A percentile compares a stretch with the other conserved stretches of the same genome.
Evolutionary conservation across 1,140 invertebrate species (phyloP).

Genomic region (Drosophila cardini): DNA sequence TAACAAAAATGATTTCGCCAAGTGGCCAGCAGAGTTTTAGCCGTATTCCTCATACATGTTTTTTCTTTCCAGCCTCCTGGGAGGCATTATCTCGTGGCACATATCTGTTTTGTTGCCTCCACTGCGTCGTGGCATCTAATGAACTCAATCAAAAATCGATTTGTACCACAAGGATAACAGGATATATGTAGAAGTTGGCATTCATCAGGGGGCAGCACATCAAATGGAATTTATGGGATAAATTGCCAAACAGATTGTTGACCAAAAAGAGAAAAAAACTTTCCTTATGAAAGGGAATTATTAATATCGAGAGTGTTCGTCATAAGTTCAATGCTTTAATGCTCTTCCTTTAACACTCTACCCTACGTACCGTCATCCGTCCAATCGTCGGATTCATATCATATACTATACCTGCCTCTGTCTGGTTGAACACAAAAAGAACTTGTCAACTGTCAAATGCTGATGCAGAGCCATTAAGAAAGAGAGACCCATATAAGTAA

Average conservation of each 20-base stretch:
- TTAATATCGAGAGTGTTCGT: slow-evolving; percentile 58
- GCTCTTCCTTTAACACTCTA: neutral
- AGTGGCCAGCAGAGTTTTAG: slow-evolving; percentile 33
- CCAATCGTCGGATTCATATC: slow-evolving; percentile 12
- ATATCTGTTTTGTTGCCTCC: slow-evolving; percentile 51
- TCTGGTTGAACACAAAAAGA: slow-evolving; percentile 59
- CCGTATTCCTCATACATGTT: too few species aligned
- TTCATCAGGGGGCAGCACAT: slow-evolving; percentile 43
- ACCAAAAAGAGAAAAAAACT: slow-evolving; percentile 10
- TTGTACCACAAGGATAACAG: slow-evolving; percentile 64
- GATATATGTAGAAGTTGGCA: slow-evolving; percentile 7
- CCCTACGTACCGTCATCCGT: neutral
- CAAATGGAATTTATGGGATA: slow-evolving; percentile 83
- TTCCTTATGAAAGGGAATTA: slow-evolving; percentile 74
- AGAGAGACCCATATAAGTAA: slow-evolving; percentile 64
- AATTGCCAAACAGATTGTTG: slow-evolving; percentile 68
- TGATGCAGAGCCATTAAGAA: slow-evolving; percentile 79
- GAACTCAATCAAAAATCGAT: slow-evolving; percentile 85
- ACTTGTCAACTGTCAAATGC: slow-evolving; percentile 81
- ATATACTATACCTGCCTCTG: slow-evolving; percentile 14
- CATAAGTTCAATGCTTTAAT: slow-evolving; percentile 62
- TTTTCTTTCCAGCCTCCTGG: slow-evolving; percentile 53
- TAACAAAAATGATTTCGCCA: slow-evolving; percentile 80
- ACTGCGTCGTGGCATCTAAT: slow-evolving; percentile 66
- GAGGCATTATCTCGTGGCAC: slow-evolving; percentile 73